phyloP scores from a whole-genome alignment of 1,140 invertebrate species.

The Akabosia matsudoensis region DNA sequence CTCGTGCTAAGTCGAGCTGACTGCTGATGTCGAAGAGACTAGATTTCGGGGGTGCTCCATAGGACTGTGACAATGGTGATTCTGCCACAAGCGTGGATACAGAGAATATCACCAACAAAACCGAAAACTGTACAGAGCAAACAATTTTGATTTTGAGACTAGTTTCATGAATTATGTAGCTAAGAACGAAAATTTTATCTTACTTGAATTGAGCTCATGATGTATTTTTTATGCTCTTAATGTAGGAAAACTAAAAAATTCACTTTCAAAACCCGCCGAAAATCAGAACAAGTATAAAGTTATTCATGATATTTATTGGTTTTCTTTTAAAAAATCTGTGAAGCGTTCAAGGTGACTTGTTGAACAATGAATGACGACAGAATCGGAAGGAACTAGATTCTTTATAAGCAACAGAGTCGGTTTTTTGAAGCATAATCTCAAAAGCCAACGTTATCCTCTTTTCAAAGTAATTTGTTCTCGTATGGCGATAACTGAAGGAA shows the following conservation, averaged over 20 bases:
- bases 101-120: background rate
- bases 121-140: background rate
- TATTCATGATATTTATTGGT: background rate
- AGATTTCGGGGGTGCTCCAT: constrained; percentile 7
- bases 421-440: background rate
- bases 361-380: background rate
- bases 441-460: background rate
- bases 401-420: background rate
- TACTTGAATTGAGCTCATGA: no score
- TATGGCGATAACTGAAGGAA: background rate
- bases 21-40: background rate
- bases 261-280: background rate
- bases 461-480: background rate
- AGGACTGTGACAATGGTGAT: constrained; percentile 24
- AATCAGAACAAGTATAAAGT: background rate
- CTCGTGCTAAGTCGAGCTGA: background rate
- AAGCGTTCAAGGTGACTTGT: background rate
- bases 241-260: no score
- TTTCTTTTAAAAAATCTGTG: background rate
- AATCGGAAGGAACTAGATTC: constrained; percentile 19
- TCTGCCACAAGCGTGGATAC: background rate
- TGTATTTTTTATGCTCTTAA: no score
- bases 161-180: no score
- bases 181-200: no score
- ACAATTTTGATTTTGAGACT: no score